phyloP scores from a whole-genome alignment of 2,797 vertebrate genomes.

The Anomalospiza imberbis region DNA sequence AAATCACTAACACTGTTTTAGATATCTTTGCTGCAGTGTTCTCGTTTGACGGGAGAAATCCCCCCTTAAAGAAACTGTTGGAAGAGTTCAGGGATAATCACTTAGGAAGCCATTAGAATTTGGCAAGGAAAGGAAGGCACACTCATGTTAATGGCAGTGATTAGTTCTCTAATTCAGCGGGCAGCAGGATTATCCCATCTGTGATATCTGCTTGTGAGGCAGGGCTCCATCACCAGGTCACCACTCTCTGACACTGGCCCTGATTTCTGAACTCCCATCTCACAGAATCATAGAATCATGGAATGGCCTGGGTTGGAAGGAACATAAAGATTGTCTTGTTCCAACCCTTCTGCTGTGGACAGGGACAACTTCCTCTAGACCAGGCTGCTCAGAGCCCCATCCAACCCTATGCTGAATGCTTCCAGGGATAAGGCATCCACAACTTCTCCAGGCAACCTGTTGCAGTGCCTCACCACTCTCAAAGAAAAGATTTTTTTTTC shows the following conservation, averaged over 20 bases:
- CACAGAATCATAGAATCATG: neutral
- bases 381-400: neutral
- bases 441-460: neutral
- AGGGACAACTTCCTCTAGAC: neutral
- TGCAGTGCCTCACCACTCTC: neutral
- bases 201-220: neutral
- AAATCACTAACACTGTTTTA: neutral
- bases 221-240: neutral
- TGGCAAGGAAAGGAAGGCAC: constrained; percentile 18
- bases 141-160: neutral
- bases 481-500: neutral
- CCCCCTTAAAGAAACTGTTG: neutral
- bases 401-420: neutral
- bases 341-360: neutral
- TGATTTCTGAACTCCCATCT: neutral
- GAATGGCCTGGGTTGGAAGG: neutral
- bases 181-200: neutral
- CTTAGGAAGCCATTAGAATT: constrained; percentile 7
- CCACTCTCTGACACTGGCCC: neutral
- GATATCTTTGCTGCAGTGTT: neutral
- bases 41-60: neutral
- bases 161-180: neutral
- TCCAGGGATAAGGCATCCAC: neutral
- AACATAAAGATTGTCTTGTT: neutral
- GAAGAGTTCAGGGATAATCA: constrained; percentile 17